These are phyloP conservation scores for Heliconius hermathena DNA, from an alignment of 1,140 invertebrate species.

Conservation along the genomic window DNA sequence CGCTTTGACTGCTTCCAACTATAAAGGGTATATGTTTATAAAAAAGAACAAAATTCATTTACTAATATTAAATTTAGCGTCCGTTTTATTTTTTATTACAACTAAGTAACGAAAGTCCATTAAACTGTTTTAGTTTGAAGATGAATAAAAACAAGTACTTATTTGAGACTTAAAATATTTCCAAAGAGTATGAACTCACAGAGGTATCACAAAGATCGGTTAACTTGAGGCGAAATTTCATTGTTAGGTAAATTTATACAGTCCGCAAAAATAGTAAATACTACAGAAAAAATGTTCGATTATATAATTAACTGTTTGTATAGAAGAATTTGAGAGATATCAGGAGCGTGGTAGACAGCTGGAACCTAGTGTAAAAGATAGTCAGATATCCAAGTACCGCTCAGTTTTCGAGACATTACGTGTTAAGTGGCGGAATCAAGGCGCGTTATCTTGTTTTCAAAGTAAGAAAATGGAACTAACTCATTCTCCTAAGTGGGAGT, in stretches of 20 bases:
- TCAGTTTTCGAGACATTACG: too few species aligned
- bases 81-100: not conserved
- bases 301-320: conserved; percentile 21
- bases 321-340: not conserved
- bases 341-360: too few species aligned
- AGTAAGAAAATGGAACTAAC: too few species aligned
- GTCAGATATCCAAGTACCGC: too few species aligned
- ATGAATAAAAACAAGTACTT: conserved; percentile 26
- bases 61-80: not conserved
- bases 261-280: conserved; percentile 16
- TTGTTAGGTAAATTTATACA: conserved; percentile 30
- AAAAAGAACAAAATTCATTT: too few species aligned
- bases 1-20: too few species aligned
- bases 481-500: too few species aligned
- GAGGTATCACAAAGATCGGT: conserved; percentile 29
- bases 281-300: conserved; percentile 20
- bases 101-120: not conserved
- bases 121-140: conserved; percentile 22
- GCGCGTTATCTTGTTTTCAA: too few species aligned
- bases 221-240: conserved; percentile 21
- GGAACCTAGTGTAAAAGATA: too few species aligned
- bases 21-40: too few species aligned
- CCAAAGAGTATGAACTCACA: conserved; percentile 15
- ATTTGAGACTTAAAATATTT: conserved; percentile 22
- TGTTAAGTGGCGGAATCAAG: too few species aligned